These are phyloP conservation scores for Charaxes varanes DNA, from an alignment of 1,140 invertebrate genomes.

Conservation along the genomic window DNA sequence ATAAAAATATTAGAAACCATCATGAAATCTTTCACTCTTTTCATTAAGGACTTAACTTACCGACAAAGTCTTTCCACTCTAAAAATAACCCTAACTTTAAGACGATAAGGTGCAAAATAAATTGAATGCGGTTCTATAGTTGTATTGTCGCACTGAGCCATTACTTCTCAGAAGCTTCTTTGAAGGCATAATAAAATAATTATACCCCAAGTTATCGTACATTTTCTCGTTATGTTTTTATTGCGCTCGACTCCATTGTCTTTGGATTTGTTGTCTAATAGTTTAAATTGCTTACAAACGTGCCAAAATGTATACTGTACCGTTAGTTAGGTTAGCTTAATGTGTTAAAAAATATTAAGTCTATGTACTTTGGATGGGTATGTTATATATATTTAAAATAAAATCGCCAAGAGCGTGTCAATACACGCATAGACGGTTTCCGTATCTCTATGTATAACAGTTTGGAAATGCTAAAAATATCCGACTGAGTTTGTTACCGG, in stretches of 20 bases:
- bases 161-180: slow-evolving; percentile 15
- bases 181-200: slow-evolving; percentile 20
- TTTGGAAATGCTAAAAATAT: no score
- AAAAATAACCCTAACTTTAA: not conserved
- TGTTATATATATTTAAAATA: no score
- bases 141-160: slow-evolving; percentile 1
- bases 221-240: not conserved
- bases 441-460: no score
- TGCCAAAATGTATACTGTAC: not conserved
- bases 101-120: not conserved
- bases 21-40: slow-evolving; percentile 13
- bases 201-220: slow-evolving; percentile 5
- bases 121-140: not conserved
- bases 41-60: not conserved
- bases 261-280: not conserved
- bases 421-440: no score
- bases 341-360: no score
- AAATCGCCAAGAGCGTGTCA: no score
- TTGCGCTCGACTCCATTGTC: not conserved
- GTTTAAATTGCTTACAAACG: not conserved
- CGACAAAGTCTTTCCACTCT: no score
- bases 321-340: no score
- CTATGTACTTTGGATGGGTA: no score
- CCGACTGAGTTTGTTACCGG: no score
- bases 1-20: slow-evolving; percentile 36